Evolutionary conservation across 1,140 invertebrate genomes (phyloP), one percentile per base, ranked within the genome.

Genomic region (Zelostemma sp.): DNA sequence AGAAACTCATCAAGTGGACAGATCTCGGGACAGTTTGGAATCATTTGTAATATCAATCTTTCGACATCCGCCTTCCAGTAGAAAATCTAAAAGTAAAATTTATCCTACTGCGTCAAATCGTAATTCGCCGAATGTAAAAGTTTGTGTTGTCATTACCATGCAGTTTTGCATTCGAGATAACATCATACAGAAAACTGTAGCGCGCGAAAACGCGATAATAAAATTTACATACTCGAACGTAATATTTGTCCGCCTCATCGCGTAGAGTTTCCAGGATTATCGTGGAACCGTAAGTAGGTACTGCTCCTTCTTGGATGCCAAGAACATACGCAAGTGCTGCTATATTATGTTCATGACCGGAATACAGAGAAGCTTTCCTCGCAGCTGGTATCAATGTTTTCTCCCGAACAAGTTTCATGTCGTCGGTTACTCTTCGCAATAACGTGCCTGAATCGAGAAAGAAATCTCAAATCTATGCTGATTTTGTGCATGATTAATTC

Each of bases 1-100:
- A 83, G 57, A 64, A 83, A 84, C 2, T 81, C 50, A 1, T 81
- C 72, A 4, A 80, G 65, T 1, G 79, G 81, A 70, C 82, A 84
- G 8, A 76, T 33, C 31, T 84, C 77, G 4, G 41, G n/a, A 57
- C 82, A 84, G 1, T 70, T 74, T 0, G 79, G 79, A 33, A 84
- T 78, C 31, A 50, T 74, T 75, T 82, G 70, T 8, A 58, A 21
- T 1, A 73, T 54, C 11, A 82, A 55, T 21, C 60, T 56, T 38
- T 81, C 77, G 0, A 75, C 68, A 48, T 81, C 82, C 1, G 78
- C 78, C n/a, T n/a, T n/a, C 78, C 79, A 84, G 4, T 68, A 62
- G 12, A 79, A 25, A 14, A 80, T 74, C 81, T 84, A 15, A 31
- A 54, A 33, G 41, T 38, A 21, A 54, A 51, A 35, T 33, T 56